phyloP scores from a whole-genome alignment of 2,888 invertebrate species.

The Thysanoteuthis rhombus region DNA sequence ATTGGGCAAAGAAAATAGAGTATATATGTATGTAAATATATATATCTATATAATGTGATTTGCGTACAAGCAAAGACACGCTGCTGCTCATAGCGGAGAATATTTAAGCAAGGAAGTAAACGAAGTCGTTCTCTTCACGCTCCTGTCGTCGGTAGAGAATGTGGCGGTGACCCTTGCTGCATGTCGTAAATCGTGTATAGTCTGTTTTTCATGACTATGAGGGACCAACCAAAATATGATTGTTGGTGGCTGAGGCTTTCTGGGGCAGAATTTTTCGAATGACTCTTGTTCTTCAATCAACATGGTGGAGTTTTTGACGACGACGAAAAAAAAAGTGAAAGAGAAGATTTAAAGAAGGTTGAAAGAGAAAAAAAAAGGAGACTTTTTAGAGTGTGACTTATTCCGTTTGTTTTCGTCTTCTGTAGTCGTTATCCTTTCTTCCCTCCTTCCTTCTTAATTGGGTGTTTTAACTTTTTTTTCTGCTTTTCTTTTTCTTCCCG shows the following conservation, averaged over 20 bases:
- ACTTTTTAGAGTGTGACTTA: too few relatives aligned
- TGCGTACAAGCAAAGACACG: not conserved
- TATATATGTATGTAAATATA: not conserved
- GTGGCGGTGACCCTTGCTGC: too few relatives aligned
- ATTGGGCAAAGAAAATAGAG: not conserved
- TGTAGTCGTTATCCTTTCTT: not conserved
- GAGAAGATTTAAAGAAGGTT: not conserved
- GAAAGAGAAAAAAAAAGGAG: not conserved
- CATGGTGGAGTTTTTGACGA: not conserved
- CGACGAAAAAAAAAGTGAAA: not conserved
- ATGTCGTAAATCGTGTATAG: too few relatives aligned
- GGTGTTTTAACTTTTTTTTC: not conserved
- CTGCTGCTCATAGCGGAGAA: not conserved
- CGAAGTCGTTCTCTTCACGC: not conserved
- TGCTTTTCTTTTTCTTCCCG: not conserved
- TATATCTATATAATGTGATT: not conserved
- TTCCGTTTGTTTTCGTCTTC: not conserved
- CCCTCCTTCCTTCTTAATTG: not conserved
- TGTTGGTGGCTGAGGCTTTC: not conserved
- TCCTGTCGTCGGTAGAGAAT: not conserved
- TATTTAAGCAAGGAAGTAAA: not conserved
- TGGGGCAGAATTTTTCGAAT: not conserved
- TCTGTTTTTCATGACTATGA: not conserved
- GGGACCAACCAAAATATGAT: not conserved
- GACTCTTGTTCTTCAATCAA: not conserved